phyloP scores from a whole-genome alignment of 1,140 invertebrate genomes.

The Magallana ariakensis region DNA sequence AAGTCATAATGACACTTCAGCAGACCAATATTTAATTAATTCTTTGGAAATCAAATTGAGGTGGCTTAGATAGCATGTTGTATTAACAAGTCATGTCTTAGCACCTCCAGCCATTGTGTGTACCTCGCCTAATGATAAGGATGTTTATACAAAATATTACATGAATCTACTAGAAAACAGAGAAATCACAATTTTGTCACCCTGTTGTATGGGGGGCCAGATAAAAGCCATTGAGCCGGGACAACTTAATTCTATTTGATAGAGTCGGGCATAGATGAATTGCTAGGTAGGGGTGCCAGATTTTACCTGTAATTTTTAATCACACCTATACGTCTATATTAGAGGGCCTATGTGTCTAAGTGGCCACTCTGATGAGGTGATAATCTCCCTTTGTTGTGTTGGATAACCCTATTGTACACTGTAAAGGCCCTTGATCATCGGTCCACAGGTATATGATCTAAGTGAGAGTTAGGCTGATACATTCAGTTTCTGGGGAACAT shows the following conservation, averaged over 20 bases:
- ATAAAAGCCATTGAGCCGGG: slow-evolving; percentile 7
- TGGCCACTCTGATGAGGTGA: slow-evolving; percentile 21
- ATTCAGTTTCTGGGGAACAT: neutral
- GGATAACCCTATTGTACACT: neutral
- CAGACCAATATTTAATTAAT: slow-evolving; percentile 33
- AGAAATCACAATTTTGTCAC: slow-evolving; percentile 34
- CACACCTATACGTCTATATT: neutral
- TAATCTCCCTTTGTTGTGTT: slow-evolving; percentile 38
- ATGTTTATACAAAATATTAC: slow-evolving; percentile 29
- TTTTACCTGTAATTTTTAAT: slow-evolving; percentile 37
- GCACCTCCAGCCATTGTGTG: slow-evolving; percentile 10
- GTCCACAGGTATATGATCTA: neutral
- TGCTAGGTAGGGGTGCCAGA: slow-evolving; percentile 8
- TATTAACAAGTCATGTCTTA: slow-evolving; percentile 37
- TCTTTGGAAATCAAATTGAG: slow-evolving; percentile 15
- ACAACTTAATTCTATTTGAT: slow-evolving; percentile 22
- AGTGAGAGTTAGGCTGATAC: neutral
- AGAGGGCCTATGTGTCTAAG: neutral
- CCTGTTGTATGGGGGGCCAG: neutral
- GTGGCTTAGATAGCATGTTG: slow-evolving; percentile 28
- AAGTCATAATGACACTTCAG: slow-evolving; percentile 23
- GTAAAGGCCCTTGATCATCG: slow-evolving; percentile 1
- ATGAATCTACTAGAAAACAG: neutral
- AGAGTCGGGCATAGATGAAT: slow-evolving; percentile 2
- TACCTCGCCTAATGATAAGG: slow-evolving; percentile 15